Base-by-base conservation (phyloP, 92 coral and sea anemone species). In the Epizoanthus ramosus region DNA sequence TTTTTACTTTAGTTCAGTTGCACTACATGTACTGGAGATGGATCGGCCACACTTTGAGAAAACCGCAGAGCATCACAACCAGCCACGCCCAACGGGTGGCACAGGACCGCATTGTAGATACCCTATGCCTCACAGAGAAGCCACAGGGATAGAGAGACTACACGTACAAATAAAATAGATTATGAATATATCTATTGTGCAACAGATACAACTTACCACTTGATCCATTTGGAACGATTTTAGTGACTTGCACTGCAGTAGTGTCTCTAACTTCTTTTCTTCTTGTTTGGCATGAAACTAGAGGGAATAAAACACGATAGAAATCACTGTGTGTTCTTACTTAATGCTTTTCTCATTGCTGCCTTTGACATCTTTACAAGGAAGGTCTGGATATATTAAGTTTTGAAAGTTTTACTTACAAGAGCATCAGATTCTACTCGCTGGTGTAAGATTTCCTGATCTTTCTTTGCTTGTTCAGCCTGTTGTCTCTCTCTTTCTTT, bases 221-320 rank as follows among this genome's bases (percentile, higher is more conserved):
- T 96, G 99, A 17, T 87, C 88, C 13, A 84, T 77, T 80, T 96
- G 99, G 84, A 92, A 74, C 5, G 56, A 75, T 76, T 96, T 91
- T 65, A 96, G 87, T 18, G 83, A 81, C 76, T 92, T 94, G 71
- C 89, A 57, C 59, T 94, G 88, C n/a, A 54, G 81, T 18, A 92
- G 92, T 63, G 92, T 85, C 74, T 85, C 91, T 1, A 86, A 57
- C 18, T 85, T 87, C 79, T 94, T 94, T 59, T 82, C 89, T 50
- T 90, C 98, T 85, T 94, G 97, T 71, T 96, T 95, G 28, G 87
- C 83, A 88, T 90, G 98, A 61, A 61, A 87, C 99, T 96, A 85
- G 33, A 69, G 43, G 61, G 22, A 28, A 41, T 67, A 52, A 86
- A 31, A 65, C 74, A 56, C 23, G 60, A 17, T 70, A 37, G 45